Percentiles rank a stretch among this genome's conserved stretches.
These are phyloP conservation scores for Drosophila meridionalis DNA, from an alignment of 2,888 invertebrate species.

Conservation along the genomic window DNA sequence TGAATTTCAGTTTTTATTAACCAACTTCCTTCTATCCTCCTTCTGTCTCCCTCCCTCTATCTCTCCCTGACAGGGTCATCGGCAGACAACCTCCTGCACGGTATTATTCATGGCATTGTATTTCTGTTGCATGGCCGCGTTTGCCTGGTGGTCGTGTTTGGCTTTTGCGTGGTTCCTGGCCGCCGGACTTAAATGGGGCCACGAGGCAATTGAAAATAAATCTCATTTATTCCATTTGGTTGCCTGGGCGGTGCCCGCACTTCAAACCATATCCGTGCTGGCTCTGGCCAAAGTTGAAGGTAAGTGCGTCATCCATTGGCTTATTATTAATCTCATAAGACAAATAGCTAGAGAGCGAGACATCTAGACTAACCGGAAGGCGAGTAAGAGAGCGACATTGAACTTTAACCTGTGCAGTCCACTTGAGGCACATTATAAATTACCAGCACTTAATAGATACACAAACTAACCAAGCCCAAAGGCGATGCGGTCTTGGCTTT, in stretches of 20 bases:
- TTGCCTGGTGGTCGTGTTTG: constrained; percentile 98
- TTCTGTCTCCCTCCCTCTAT: constrained; percentile 5
- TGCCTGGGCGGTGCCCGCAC: constrained; percentile 98
- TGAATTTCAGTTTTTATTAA: constrained; percentile 54
- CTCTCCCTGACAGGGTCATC: constrained; percentile 82
- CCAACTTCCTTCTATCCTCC: constrained; percentile 26
- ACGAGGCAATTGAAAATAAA: constrained; percentile 98
- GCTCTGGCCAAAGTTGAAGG: constrained; percentile 98
- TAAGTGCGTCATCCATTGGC: constrained; percentile 81
- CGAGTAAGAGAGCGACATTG: constrained; percentile 15
- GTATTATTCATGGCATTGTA: constrained; percentile 98
- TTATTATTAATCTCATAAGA: constrained; percentile 29
- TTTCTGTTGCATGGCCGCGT: constrained; percentile 98
- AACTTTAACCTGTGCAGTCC: constrained; percentile 33
- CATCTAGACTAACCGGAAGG: constrained; percentile 9
- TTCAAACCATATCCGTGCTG: constrained; percentile 97
- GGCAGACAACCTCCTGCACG: constrained; percentile 89
- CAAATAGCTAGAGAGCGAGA: neutral
- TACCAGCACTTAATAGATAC: constrained; percentile 44
- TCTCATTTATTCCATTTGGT: constrained; percentile 98
- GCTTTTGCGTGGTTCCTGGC: constrained; percentile 98
- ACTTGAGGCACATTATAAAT: constrained; percentile 43
- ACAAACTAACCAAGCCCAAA: constrained; percentile 27
- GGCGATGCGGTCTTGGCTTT: constrained; percentile 12
- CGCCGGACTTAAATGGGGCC: constrained; percentile 98